Evolutionary conservation across 2,113 vertebrate genomes (phyloP), one percentile per base, ranked within the genome.

Genomic region (Symphodus melops): DNA sequence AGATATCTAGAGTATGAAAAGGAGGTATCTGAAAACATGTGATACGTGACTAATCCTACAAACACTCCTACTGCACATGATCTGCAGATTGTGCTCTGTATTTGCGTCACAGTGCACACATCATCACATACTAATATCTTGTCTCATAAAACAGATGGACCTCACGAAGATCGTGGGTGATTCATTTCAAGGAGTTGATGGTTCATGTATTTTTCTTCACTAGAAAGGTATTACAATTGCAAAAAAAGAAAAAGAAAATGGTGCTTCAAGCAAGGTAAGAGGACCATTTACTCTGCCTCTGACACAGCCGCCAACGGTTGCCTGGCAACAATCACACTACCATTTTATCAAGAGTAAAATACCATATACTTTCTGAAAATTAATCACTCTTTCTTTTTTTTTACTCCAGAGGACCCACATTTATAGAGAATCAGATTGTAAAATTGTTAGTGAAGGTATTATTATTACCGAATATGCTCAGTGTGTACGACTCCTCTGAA

Each of bases 401-500:
- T 41, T 41, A 11, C 52, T 81, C 33, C 52, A 42, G 68, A 70
- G 46, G 25, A 80, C 63, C 3, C 28, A 17, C 68, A 66, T 65
- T 81, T 20, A 59, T 46, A 49, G 51, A 77, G 28, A 58, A 52
- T 52, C 16, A 60, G 37, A 56, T 70, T 69, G 42, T 46, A 52
- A 59, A 81, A 59, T 20, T 64, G 19, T 21, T 49, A 57, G 44
- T 72, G 33, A 44, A 77, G 41, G 66, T 48, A 39, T 70, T 67
- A 60, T 77, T 65, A 66, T 16, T 68, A 56, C 48, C 76, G 73
- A 83, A 82, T 61, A 64, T 77, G 79, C 79, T 72, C 79, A 84
- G 83, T 75, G 83, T 83, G 86, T 86, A 91, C 88, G 88, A 91
- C 89, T 91, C 83, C 75, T 10, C 72, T 68, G 28, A 62, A 66